Evolutionary conservation across 2,113 vertebrate species (phyloP), one percentile per base, ranked within the genome.

Genomic region (Jacana jacana): DNA sequence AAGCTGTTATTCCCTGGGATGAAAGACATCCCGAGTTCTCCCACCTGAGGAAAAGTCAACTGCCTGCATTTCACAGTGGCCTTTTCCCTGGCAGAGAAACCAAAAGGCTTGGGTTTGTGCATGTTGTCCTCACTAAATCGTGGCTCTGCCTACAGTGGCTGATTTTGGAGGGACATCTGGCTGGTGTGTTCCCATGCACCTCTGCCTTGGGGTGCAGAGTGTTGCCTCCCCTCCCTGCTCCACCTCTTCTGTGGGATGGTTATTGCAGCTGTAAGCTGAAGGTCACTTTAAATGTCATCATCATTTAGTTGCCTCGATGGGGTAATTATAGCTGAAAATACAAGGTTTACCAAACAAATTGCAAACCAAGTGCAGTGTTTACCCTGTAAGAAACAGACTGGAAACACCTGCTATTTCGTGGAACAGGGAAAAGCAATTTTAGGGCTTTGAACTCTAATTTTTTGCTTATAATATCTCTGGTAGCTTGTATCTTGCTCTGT

Each of bases 181-280:
- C 77, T 85, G 69, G 31, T 8, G 3, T 24, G 19, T 13, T 65
- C 6, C 3, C 39, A n/a, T 28, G 81, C 30, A 23, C 18, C 73
- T 63, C 71, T 94, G 8, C 58, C 33, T 80, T n/a, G n/a, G n/a
- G n/a, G n/a, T n/a, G n/a, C n/a, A n/a, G n/a, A n/a, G n/a, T n/a
- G n/a, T n/a, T 94, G 8, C 58, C 33, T 80, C 18, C 73, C 58
- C 71, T 94, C 7, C 58, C 33, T 80, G 37, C 42, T 39, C 65
- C 15, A 10, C 5, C 57, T 44, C 33, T 54, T 54, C 66, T 3
- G 0, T 4, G 68, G 64, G 64, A 42, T 24, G 71, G 42, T 5
- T 60, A 8, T 24, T 81, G 75, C 89, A 96, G 91, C 84, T 95
- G 92, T 33, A 46, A 91, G 55, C 81, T 89, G 76, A 90, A 95